Evolutionary conservation across 2,797 vertebrate species (phyloP), one percentile per base, ranked within the genome.

Genomic region (Leuciscus waleckii): DNA sequence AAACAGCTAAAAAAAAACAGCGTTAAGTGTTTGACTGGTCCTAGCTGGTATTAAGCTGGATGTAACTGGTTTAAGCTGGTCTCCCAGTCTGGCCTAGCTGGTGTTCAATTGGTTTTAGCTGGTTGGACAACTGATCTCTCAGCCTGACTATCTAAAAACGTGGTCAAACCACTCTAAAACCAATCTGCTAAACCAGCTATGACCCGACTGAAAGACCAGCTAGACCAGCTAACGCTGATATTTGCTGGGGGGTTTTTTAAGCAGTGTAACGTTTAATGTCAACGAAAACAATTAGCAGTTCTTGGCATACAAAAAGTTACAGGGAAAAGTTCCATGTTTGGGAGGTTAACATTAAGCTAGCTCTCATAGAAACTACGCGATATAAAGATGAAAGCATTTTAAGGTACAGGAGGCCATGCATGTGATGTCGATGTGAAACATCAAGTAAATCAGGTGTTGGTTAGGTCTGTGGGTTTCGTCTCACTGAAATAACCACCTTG

Each of bases 341-440:
- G 54, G 35, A 77, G 35, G 41, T 49, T 49, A 79, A 32, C 26
- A 39, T 39, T 23, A 26, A 32, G 49, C 67, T 84, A 77, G 39
- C 43, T 37, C 39, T n/a, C 41, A 35, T 32, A 67, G 39, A 46
- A 26, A 54, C 17, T 32, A 7, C 61, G 61, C 26, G 5, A 63
- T 26, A 26, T 29, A 32, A 17, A 65, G 6, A n/a, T 32, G 61
- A 65, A 32, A 76, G 73, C 17, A 17, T 68, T 43, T 29, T 54
- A 75, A 41, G 65, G 35, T 56, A 17, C 13, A 78, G 26, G 17
- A 51, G 39, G 41, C 58, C 43, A 19, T 51, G 14, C 56, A 49
- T 21, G 32, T 77, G 39, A 78, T 23, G 0, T 82, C 17, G 19
- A 3, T 37, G 23, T 65, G 9, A 75, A 74, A 49, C 41, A 49